Evolutionary conservation across 2,113 vertebrate genomes (phyloP).

Genomic region (Patagioenas fasciata): DNA sequence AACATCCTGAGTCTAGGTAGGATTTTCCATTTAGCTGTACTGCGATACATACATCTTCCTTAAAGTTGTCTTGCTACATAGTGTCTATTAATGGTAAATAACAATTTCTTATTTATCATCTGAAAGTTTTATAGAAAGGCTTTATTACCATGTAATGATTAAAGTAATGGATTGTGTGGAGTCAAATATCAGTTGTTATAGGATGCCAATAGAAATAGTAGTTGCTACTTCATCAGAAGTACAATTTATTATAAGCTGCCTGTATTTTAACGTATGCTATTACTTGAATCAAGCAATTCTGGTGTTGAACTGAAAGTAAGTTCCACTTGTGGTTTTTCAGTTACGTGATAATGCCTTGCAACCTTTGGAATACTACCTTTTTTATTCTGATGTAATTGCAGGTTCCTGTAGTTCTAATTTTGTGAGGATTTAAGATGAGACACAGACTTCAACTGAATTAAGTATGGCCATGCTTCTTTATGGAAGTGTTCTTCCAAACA

Average conservation of each 20-base stretch:
- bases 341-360: neutral
- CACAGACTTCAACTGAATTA: neutral
- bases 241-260: neutral
- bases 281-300: neutral
- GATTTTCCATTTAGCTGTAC: neutral
- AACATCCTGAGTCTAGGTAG: neutral
- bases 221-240: neutral
- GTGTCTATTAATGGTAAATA: neutral
- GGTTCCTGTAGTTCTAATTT: neutral
- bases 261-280: neutral
- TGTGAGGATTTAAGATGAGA: neutral
- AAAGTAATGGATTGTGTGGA: neutral
- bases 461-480: neutral
- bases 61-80: neutral
- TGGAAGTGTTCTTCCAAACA: neutral
- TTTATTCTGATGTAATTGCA: neutral
- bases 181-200: neutral
- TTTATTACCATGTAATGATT: neutral
- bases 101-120: neutral
- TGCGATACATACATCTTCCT: neutral
- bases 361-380: neutral
- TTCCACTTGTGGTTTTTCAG: neutral
- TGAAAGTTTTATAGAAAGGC: neutral
- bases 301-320: neutral
- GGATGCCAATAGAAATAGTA: neutral